Conservation (phyloP, 2,888 invertebrate genomes). For the Perizoma flavofasciatum region DNA sequence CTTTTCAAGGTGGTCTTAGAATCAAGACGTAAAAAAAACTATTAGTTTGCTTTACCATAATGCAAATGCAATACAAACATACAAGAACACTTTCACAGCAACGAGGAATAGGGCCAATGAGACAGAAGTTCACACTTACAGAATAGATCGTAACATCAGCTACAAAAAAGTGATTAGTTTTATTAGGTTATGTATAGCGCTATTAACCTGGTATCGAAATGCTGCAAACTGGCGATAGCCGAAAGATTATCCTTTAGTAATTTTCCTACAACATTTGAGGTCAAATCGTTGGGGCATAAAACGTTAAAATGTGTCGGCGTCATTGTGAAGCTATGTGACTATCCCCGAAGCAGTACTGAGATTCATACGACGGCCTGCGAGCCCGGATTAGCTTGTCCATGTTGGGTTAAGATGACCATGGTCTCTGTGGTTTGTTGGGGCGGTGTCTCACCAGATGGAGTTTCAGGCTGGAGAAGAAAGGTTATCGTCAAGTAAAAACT, state of each 20-base stretch:
- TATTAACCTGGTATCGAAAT: neutral
- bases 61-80: slow-evolving; percentile 20
- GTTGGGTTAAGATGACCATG: slow-evolving; percentile 66
- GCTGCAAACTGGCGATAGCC: no score
- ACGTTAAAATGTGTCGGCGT: neutral
- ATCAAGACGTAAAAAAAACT: slow-evolving; percentile 1
- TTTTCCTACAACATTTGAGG: neutral
- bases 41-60: slow-evolving; percentile 17
- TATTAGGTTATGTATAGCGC: neutral
- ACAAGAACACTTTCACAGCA: slow-evolving; percentile 9
- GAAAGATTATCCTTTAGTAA: no score
- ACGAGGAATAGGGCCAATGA: neutral
- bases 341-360: slow-evolving; percentile 48
- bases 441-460: slow-evolving; percentile 34
- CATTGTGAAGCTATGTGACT: slow-evolving; percentile 18
- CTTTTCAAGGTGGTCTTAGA: neutral
- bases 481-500: slow-evolving; percentile 15
- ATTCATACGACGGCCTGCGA: slow-evolving; percentile 69
- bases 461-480: slow-evolving; percentile 41
- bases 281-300: neutral
- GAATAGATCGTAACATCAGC: neutral
- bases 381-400: slow-evolving; percentile 57
- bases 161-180: neutral
- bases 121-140: neutral
- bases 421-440: slow-evolving; percentile 51